These are phyloP conservation scores for Calephelis nemesis DNA, from an alignment of 1,140 invertebrate genomes.

Conservation along the genomic window DNA sequence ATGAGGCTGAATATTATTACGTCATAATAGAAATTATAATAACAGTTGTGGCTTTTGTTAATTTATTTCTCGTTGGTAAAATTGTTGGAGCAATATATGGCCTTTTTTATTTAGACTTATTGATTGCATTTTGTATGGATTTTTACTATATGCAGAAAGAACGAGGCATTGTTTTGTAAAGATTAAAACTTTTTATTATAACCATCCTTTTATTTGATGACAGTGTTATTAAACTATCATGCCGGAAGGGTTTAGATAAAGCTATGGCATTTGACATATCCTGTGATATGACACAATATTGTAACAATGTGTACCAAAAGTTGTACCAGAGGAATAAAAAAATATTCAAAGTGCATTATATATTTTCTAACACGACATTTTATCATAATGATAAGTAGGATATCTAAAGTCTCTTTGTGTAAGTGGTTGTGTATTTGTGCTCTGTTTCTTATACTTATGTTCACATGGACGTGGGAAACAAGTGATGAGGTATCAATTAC, in stretches of 20 bases:
- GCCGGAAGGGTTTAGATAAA: neutral
- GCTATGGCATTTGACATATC: conserved; percentile 22
- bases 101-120: conserved; percentile 64
- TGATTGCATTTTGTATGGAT: conserved; percentile 62
- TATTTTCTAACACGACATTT: conserved; percentile 31
- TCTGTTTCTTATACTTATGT: conserved; percentile 29
- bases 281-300: conserved; percentile 31
- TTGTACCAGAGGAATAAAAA: conserved; percentile 22
- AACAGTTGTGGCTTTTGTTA: conserved; percentile 44
- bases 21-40: conserved; percentile 52
- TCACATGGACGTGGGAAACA: conserved; percentile 34
- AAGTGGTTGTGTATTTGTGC: conserved; percentile 39
- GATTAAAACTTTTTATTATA: conserved; percentile 32
- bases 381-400: conserved; percentile 29
- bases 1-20: conserved; percentile 64
- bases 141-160: conserved; percentile 57
- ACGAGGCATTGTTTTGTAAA: conserved; percentile 51
- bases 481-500: conserved; percentile 20
- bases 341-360: conserved; percentile 31
- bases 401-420: conserved; percentile 41
- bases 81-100: conserved; percentile 59
- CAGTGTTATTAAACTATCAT: conserved; percentile 5
- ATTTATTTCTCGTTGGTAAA: conserved; percentile 48
- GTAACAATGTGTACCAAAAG: neutral
- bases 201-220: conserved; percentile 20